Evolutionary conservation across 2,888 invertebrate species (phyloP).

Genomic region (Apodemia duryi): DNA sequence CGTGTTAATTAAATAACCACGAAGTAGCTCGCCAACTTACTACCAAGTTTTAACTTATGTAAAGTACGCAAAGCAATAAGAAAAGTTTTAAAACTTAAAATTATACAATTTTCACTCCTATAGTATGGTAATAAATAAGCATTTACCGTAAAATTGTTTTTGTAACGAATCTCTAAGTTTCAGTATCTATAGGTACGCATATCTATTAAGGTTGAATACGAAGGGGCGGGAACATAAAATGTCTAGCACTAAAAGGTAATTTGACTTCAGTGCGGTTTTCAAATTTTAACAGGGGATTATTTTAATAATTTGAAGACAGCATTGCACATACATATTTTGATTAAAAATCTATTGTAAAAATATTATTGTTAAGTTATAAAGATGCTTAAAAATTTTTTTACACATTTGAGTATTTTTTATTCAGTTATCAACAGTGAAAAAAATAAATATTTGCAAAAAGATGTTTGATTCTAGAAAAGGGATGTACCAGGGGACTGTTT

Average conservation of each 20-base stretch:
- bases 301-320: too few relatives aligned
- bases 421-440: too few relatives aligned
- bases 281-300: too few relatives aligned
- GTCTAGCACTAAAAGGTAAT: conserved; percentile 13
- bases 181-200: neutral
- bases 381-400: too few relatives aligned
- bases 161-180: conserved; percentile 1
- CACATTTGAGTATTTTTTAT: too few relatives aligned
- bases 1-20: conserved; percentile 17
- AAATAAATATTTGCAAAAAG: too few relatives aligned
- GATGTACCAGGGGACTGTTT: too few relatives aligned
- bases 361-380: too few relatives aligned
- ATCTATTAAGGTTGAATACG: neutral
- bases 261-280: too few relatives aligned
- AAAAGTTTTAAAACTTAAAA: neutral
- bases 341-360: too few relatives aligned
- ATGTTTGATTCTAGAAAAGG: too few relatives aligned
- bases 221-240: conserved; percentile 5
- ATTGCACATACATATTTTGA: too few relatives aligned
- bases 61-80: conserved; percentile 14
- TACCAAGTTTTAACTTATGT: conserved; percentile 17
- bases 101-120: neutral
- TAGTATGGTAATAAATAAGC: neutral
- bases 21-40: conserved; percentile 11
- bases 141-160: neutral